Conservation (phyloP, 2,797 vertebrate species). For the Hippopotamyrus pictus region DNA sequence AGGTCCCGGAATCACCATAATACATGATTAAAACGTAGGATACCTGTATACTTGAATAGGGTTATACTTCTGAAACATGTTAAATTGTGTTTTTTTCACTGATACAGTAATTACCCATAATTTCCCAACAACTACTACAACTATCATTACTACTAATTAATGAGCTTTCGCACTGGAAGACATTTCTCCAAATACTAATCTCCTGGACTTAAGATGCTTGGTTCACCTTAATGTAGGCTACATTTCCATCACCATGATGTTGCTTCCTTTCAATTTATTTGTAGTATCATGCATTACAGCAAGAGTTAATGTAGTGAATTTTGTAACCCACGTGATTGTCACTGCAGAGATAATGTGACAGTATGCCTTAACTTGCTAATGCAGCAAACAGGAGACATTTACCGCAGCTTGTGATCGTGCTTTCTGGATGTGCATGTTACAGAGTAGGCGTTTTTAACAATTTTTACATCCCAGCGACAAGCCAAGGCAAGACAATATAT, state of each 20-base stretch:
- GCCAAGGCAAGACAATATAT: neutral
- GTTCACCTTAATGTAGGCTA: neutral
- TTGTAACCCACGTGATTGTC: neutral
- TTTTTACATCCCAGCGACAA: neutral
- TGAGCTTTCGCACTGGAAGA: neutral
- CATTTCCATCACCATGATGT: neutral
- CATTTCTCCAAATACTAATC: neutral
- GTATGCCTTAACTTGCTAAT: neutral
- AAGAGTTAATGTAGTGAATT: neutral
- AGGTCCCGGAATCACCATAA: neutral
- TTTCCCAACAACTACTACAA: neutral
- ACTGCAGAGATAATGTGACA: neutral
- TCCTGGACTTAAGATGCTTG: neutral
- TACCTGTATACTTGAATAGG: neutral
- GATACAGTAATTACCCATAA: neutral
- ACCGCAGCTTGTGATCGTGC: neutral
- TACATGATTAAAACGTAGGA: neutral
- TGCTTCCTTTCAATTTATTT: neutral
- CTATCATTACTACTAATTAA: neutral
- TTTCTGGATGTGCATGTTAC: neutral
- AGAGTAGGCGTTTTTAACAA: neutral
- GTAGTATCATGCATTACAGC: neutral
- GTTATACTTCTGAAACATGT: neutral
- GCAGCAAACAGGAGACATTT: neutral
- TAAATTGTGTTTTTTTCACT: neutral